Base-by-base conservation (phyloP, 2,797 vertebrate genomes). In the Perodicticus potto region DNA sequence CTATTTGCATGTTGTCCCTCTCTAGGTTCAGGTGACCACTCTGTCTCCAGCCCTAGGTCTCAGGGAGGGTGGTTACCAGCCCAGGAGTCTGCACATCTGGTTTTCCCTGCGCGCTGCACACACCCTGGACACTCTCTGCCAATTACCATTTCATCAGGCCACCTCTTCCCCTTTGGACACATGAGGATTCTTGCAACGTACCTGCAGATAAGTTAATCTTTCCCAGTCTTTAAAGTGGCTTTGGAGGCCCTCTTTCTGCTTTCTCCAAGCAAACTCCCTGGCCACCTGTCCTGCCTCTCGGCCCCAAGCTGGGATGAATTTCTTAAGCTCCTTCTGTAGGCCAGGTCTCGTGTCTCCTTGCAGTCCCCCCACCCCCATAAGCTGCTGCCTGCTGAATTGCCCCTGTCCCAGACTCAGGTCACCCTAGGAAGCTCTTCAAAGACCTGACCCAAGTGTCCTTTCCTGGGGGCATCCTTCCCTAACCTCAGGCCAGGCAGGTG, bases 101-200 rank as follows among this genome's bases (percentile, higher is more conserved):
- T 19, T 6, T 25, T 37, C 17, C 89, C 49, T 57, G 25, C 7
- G 12, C 23, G 0, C 11, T 34, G 7, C 70, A 61, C 86, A 49
- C 37, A 6, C 2, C 25, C 40, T 61, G 32, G 73, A 5, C 10
- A 14, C 32, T 6, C 53, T 16, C 37, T 65, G 7, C 3, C 2
- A 0, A 6, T 2, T 14, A 5, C 29, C 40, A 0, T 9, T 16
- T 61, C 3, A 7, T 20, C 20, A 6, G 17, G 23, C 25, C 37
- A 3, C 13, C 34, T 73, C 29, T 43, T 23, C 12, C 27, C 19
- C 17, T 53, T 63, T 14, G 55, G 55, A 27, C 53, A 20, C 1
- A 0, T 6, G 61, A 11, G 55, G 23, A n/a, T 10, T 3, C 37
- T 34, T 43, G 40, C 27, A 76, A 20, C 40, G 59, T 61, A n/a